These are phyloP conservation scores for Bombylius major DNA, from an alignment of 2,888 invertebrate species.

Conservation along the genomic window DNA sequence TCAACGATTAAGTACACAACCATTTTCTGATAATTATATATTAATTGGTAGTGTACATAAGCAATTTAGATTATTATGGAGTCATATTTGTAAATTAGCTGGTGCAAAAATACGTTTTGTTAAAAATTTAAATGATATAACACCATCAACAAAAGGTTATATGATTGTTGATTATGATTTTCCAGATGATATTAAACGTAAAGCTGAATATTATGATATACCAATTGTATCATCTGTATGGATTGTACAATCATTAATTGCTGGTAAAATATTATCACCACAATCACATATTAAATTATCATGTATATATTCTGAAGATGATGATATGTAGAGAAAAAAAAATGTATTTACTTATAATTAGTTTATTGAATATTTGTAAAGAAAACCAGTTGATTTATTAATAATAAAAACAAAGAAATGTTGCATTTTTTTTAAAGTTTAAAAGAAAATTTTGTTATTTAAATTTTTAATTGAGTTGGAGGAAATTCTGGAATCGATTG, in stretches of 20 bases:
- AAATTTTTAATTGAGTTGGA: no score
- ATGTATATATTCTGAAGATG: neutral
- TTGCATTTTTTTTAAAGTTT: no score
- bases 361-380: no score
- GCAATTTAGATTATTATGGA: slow-evolving; percentile 48
- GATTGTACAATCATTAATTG: slow-evolving; percentile 55
- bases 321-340: neutral
- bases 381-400: no score
- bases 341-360: no score
- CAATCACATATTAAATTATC: slow-evolving; percentile 31
- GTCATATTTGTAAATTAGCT: slow-evolving; percentile 44
- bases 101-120: slow-evolving; percentile 42
- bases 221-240: slow-evolving; percentile 56
- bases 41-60: slow-evolving; percentile 42
- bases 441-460: no score
- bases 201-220: slow-evolving; percentile 44
- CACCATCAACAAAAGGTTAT: slow-evolving; percentile 39
- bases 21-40: slow-evolving; percentile 41
- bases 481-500: no score
- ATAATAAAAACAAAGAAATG: no score
- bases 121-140: slow-evolving; percentile 37
- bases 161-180: slow-evolving; percentile 52
- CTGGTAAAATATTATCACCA: slow-evolving; percentile 41
- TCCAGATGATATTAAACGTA: slow-evolving; percentile 40
- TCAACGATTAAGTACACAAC: slow-evolving; percentile 32